Percentiles rank a stretch among this genome's conserved stretches.
Conservation (phyloP, 2,113 vertebrate species). For the Desmodus rotundus region DNA sequence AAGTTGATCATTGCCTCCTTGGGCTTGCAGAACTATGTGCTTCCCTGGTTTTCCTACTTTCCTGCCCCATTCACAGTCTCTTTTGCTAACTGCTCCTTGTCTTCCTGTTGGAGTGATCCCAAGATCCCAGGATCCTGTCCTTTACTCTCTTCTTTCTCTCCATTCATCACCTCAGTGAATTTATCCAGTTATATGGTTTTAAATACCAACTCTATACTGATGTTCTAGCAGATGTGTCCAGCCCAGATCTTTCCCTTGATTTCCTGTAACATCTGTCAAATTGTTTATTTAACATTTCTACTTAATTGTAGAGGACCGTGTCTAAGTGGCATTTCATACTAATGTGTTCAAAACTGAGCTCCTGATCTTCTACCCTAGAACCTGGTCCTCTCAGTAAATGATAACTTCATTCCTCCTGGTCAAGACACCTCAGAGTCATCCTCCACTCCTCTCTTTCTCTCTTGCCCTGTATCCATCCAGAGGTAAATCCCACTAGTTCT, state of each 20-base stretch:
- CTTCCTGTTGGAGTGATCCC: background rate
- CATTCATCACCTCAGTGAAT: background rate
- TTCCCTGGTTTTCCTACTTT: background rate
- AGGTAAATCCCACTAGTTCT: background rate
- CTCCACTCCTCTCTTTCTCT: background rate
- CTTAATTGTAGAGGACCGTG: background rate
- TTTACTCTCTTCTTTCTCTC: background rate
- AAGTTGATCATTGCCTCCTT: background rate
- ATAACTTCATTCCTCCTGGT: background rate
- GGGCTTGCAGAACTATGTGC: background rate
- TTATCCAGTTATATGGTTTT: background rate
- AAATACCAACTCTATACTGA: background rate
- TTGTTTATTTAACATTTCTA: background rate
- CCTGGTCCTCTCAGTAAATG: background rate
- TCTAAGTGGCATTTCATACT: background rate
- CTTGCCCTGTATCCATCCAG: background rate
- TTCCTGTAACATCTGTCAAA: background rate
- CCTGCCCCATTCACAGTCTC: background rate
- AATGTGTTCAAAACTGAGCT: background rate
- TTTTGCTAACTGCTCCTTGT: background rate
- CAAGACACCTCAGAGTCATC: background rate
- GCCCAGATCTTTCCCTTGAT: background rate
- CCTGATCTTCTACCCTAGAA: background rate
- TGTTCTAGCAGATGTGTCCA: background rate
- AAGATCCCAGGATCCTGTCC: background rate